phyloP scores from a whole-genome alignment of 2,797 vertebrate species.

The Trematomus bernacchii region DNA sequence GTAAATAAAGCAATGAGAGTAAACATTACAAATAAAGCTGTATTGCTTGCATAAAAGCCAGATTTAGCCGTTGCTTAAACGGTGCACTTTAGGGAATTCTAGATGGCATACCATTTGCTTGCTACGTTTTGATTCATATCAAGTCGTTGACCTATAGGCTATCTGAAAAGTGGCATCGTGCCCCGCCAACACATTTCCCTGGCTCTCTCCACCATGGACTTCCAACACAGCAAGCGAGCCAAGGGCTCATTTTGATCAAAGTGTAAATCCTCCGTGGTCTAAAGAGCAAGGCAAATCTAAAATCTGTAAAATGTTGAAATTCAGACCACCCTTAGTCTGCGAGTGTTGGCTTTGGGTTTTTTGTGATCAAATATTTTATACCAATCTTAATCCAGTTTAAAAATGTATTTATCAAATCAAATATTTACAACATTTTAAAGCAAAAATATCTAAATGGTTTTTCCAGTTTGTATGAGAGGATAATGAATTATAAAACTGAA shows the following conservation, averaged over 20 bases:
- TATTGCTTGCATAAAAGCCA: slow-evolving; percentile 26
- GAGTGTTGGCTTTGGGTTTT: background rate
- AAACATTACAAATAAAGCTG: slow-evolving; percentile 50
- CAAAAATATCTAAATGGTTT: background rate
- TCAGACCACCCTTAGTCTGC: background rate
- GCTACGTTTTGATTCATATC: slow-evolving; percentile 13
- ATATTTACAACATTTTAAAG: background rate
- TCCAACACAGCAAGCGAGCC: slow-evolving; percentile 18
- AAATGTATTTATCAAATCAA: too few relatives aligned
- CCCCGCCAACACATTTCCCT: slow-evolving; percentile 7
- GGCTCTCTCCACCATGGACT: slow-evolving; percentile 8
- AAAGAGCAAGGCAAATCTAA: slow-evolving; percentile 33
- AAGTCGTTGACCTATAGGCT: slow-evolving; percentile 23
- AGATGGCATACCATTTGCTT: slow-evolving; percentile 8
- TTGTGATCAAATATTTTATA: background rate
- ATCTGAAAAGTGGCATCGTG: background rate
- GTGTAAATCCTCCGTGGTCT: slow-evolving; percentile 38
- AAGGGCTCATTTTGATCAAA: slow-evolving; percentile 29
- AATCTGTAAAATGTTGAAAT: slow-evolving; percentile 26
- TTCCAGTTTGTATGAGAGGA: background rate
- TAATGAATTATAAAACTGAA: background rate
- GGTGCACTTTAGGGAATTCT: slow-evolving; percentile 2
- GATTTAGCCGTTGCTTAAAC: slow-evolving; percentile 37
- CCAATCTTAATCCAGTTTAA: background rate
- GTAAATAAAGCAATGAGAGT: slow-evolving; percentile 52